These are phyloP conservation scores for Saccopteryx leptura DNA, from an alignment of 2,113 vertebrate species.

Conservation along the genomic window DNA sequence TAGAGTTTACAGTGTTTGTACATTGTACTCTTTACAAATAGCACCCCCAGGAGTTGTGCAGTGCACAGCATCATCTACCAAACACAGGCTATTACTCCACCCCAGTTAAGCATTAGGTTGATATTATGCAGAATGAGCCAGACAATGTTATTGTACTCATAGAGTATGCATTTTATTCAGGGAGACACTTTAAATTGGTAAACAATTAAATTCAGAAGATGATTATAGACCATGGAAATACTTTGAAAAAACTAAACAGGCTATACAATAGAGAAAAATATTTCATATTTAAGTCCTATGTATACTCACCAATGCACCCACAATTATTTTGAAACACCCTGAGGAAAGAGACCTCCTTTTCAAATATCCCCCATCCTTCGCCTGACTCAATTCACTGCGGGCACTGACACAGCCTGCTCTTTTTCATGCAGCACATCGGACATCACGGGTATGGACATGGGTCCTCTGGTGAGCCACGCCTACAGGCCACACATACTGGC, in stretches of 20 bases:
- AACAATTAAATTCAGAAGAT: neutral
- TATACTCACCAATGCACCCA: neutral
- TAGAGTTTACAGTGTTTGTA: neutral
- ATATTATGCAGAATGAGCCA: neutral
- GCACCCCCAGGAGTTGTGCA: neutral
- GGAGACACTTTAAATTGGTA: neutral
- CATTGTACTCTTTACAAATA: neutral
- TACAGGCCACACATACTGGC: neutral
- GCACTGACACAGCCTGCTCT: neutral
- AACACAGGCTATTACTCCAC: neutral
- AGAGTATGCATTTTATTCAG: neutral
- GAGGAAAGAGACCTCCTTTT: neutral
- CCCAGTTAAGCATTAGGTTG: neutral
- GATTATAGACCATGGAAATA: neutral
- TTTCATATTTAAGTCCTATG: neutral
- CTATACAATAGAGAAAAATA: neutral
- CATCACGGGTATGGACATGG: neutral
- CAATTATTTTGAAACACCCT: neutral
- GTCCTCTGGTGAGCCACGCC: neutral
- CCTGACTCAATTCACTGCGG: neutral
- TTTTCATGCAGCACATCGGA: neutral
- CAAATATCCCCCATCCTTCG: neutral
- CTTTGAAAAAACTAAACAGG: slow-evolving; percentile 1
- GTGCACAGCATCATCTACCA: neutral
- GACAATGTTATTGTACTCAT: neutral